Evolutionary conservation across 2,888 invertebrate genomes (phyloP).

Genomic region (Papilio protenor): DNA sequence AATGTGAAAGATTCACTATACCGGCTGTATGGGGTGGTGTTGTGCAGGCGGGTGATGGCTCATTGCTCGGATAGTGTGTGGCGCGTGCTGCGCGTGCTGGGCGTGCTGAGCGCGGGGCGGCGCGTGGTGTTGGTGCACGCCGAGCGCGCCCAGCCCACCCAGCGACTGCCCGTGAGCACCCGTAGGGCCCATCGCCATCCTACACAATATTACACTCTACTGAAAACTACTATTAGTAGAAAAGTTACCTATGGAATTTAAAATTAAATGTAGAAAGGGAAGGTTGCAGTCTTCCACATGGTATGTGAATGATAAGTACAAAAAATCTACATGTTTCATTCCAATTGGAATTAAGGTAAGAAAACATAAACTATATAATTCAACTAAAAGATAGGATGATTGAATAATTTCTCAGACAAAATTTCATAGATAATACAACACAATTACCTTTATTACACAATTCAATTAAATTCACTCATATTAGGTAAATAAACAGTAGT

Average conservation of each 20-base stretch:
- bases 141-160: conserved; percentile 67
- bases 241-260: not conserved
- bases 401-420: not conserved
- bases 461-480: not conserved
- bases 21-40: conserved; percentile 72
- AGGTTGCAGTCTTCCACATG: not conserved
- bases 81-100: conserved; percentile 70
- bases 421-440: not conserved
- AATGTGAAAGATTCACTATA: conserved; percentile 47
- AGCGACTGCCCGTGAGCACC: conserved; percentile 66
- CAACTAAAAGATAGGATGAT: not conserved
- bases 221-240: no score
- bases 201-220: conserved; percentile 47
- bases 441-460: not conserved
- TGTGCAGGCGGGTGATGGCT: conserved; percentile 72
- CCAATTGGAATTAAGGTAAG: not conserved
- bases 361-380: not conserved
- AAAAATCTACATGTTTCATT: not conserved
- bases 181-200: conserved; percentile 74
- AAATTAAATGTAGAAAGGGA: not conserved
- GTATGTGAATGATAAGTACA: not conserved
- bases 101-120: conserved; percentile 66
- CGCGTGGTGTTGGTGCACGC: conserved; percentile 64
- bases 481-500: not conserved
- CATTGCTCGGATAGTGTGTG: conserved; percentile 75